A percentile compares a stretch with the other conserved stretches of the same genome.
Evolutionary conservation across 2,113 vertebrate genomes (phyloP).

Genomic region (Pardalotus punctatus): DNA sequence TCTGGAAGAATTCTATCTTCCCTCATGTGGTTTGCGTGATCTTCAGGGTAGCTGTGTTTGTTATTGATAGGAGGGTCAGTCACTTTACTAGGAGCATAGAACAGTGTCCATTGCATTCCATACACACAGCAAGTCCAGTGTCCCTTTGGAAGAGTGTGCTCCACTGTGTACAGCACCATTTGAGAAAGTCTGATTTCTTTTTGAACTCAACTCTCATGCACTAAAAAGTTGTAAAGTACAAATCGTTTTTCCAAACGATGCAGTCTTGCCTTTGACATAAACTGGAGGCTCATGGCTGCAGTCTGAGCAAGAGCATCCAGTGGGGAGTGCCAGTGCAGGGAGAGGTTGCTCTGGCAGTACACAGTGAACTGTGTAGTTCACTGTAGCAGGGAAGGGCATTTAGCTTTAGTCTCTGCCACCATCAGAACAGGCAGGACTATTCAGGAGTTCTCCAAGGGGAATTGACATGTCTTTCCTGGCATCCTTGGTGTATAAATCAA

Average conservation of each 20-base stretch:
- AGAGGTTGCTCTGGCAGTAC: neutral
- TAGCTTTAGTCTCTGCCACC: neutral
- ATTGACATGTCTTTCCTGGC: neutral
- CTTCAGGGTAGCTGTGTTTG: neutral
- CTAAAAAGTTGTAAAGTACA: neutral
- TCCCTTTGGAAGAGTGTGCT: neutral
- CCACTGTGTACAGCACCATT: neutral
- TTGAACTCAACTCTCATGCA: neutral
- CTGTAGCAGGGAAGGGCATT: neutral
- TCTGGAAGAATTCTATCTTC: neutral
- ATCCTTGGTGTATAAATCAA: neutral
- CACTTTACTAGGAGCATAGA: neutral
- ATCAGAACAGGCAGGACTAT: neutral
- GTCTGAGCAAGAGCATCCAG: neutral
- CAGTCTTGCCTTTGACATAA: neutral
- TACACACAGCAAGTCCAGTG: neutral
- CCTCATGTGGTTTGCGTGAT: neutral
- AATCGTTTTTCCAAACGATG: fast-evolving
- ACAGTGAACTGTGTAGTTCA: too few species aligned
- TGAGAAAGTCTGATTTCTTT: neutral
- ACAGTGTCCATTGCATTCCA: fast-evolving
- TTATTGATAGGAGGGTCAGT: neutral
- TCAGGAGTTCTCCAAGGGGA: neutral
- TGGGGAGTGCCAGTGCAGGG: fast-evolving
- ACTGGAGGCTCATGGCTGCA: neutral